Base-by-base conservation (phyloP, 1,140 invertebrate species). In the Branchinecta lindahli region DNA sequence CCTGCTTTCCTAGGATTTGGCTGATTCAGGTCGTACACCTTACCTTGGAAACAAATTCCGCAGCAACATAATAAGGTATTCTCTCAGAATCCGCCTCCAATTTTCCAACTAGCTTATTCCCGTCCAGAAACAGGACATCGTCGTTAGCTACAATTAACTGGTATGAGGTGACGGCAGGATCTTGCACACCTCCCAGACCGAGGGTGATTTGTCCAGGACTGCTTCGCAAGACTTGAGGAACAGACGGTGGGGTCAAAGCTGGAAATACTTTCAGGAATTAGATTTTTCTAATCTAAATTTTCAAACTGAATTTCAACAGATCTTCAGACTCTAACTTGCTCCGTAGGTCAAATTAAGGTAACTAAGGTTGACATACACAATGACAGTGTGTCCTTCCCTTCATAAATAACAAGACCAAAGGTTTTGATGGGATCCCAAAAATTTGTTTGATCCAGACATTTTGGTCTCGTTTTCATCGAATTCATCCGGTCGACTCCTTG, bases 61-160 rank as follows among this genome's bases (percentile, higher is more conserved):
- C 52, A 61, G 52, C 18, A 12, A 61, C 52, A 20, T 61, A 61
- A 61, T 61, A 61, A 20, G 52, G 52, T 15, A 61, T 20, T 61
- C 18, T 61, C 18, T 61, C 52, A 61, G 52, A 61, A 15, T 61
- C 52, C 12, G 52, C 52, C 18, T 61, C 52, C 18, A 61, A 61
- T 61, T 61, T 61, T 61, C 12, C 52, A 61, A 6, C 12, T 61
- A 61, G 18, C 18, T 61, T 61, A 61, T 61, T 61, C 18, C 18
- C 52, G 6, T 61, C 52, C 12, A 61, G 12, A 61, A 4, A 12
- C 2, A 15, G 12, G 12, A 61, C 6, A 61, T 61, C 18, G 18
- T 61, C 52, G 18, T 61, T 61, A 20, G 52, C 52, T 15, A 61
- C 52, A 61, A 61, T 61, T 61, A 61, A 20, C 52, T 61, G 52